Conservation (phyloP, 2,888 invertebrate genomes). For the Ariolimax columbianus region DNA sequence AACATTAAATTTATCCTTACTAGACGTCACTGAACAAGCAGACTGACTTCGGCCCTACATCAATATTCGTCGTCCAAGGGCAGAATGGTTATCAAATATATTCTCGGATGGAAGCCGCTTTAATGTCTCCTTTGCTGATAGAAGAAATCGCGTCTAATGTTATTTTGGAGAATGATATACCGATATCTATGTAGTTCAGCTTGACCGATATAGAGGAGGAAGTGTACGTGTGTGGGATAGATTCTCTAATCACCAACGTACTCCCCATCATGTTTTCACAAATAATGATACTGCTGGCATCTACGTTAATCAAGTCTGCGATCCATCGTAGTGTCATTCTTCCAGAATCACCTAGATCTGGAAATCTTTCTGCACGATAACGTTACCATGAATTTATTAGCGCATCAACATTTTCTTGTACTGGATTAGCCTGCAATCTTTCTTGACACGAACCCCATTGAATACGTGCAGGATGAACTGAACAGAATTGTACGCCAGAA, state of each 20-base stretch:
- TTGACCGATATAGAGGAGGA: constrained; percentile 13
- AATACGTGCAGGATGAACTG: constrained; percentile 24
- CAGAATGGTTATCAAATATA: not conserved
- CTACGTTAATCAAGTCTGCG: not conserved
- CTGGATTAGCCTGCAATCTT: constrained; percentile 24
- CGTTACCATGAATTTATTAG: not conserved
- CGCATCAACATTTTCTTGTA: constrained; percentile 26
- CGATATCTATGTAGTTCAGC: not conserved
- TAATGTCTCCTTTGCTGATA: constrained; percentile 21
- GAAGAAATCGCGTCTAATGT: constrained; percentile 2
- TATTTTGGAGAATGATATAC: not conserved
- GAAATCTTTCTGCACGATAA: constrained; percentile 18
- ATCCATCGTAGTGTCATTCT: not conserved
- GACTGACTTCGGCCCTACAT: not conserved
- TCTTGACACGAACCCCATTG: constrained; percentile 5
- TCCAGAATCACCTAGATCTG: constrained; percentile 8
- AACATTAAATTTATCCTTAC: not conserved
- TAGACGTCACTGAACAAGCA: too few relatives aligned
- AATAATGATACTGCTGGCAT: not conserved
- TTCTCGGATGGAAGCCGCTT: not conserved
- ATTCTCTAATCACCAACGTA: constrained; percentile 4
- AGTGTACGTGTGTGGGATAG: constrained; percentile 20
- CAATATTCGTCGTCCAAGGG: not conserved
- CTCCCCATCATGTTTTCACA: constrained; percentile 7
- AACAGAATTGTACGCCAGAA: constrained; percentile 18